phyloP scores from a whole-genome alignment of 2,888 invertebrate species.

The Tachystola acroxantha region DNA sequence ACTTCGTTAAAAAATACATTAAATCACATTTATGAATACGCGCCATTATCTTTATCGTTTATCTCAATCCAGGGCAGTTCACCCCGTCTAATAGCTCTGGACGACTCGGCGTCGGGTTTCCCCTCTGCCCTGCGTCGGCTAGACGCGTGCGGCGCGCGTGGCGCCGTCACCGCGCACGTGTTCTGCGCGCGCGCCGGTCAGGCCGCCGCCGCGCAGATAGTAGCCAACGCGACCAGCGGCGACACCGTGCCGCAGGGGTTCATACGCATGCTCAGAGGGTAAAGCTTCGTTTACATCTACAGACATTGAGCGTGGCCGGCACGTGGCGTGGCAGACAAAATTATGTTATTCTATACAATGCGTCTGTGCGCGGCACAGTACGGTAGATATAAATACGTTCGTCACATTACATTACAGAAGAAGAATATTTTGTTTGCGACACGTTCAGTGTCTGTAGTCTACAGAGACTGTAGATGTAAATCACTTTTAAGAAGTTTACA shows the following conservation, averaged over 20 bases:
- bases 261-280: constrained; percentile 74
- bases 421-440: background rate
- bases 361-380: too few relatives aligned
- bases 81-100: constrained; percentile 84
- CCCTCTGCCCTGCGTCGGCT: constrained; percentile 87
- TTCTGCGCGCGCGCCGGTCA: constrained; percentile 96
- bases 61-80: constrained; percentile 30
- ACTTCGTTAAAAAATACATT: too few relatives aligned
- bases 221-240: constrained; percentile 84
- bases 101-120: constrained; percentile 84
- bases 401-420: too few relatives aligned
- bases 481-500: too few relatives aligned
- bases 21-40: too few relatives aligned
- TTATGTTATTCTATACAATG: too few relatives aligned
- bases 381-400: too few relatives aligned
- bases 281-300: too few relatives aligned
- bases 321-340: too few relatives aligned
- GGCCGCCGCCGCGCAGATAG: constrained; percentile 85
- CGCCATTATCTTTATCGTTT: too few relatives aligned
- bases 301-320: too few relatives aligned
- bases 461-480: too few relatives aligned
- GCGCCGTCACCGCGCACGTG: constrained; percentile 94
- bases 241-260: constrained; percentile 83
- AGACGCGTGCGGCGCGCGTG: constrained; percentile 92
- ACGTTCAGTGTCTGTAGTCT: background rate